Conservation (phyloP, 2,797 vertebrate genomes). For the Poeciliopsis gracilis region DNA sequence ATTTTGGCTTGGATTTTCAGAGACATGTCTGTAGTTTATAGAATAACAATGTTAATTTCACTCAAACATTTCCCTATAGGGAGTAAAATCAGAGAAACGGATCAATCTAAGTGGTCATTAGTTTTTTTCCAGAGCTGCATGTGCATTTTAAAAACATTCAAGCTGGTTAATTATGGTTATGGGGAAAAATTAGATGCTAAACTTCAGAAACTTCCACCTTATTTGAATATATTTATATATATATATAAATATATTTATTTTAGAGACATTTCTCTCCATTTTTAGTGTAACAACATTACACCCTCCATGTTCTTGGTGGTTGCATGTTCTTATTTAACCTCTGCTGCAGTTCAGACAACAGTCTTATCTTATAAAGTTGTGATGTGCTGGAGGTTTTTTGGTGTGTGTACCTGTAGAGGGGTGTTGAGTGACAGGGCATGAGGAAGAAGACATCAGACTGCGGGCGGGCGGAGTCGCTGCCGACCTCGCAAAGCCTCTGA, state of each 20-base stretch:
- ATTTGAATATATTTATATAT: neutral
- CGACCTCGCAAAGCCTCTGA: constrained; percentile 80
- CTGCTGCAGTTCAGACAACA: neutral
- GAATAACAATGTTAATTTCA: too few relatives aligned
- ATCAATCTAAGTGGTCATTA: too few relatives aligned
- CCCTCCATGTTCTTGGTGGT: neutral
- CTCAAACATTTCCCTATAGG: too few relatives aligned
- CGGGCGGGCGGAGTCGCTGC: constrained; percentile 16
- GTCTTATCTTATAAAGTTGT: neutral
- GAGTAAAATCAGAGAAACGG: too few relatives aligned
- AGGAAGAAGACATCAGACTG: constrained; percentile 85
- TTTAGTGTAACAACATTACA: neutral
- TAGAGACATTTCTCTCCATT: neutral
- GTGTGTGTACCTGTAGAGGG: constrained; percentile 89
- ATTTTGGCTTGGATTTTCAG: too few relatives aligned
- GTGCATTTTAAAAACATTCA: neutral
- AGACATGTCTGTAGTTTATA: too few relatives aligned
- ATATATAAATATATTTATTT: neutral
- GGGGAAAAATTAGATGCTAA: neutral
- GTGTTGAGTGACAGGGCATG: constrained; percentile 98
- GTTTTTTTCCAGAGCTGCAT: too few relatives aligned
- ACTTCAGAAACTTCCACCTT: neutral
- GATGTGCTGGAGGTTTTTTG: neutral
- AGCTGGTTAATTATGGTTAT: neutral
- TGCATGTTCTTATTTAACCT: neutral